Evolutionary conservation across 1,140 invertebrate genomes (phyloP).

Genomic region (Hestina assimilis): DNA sequence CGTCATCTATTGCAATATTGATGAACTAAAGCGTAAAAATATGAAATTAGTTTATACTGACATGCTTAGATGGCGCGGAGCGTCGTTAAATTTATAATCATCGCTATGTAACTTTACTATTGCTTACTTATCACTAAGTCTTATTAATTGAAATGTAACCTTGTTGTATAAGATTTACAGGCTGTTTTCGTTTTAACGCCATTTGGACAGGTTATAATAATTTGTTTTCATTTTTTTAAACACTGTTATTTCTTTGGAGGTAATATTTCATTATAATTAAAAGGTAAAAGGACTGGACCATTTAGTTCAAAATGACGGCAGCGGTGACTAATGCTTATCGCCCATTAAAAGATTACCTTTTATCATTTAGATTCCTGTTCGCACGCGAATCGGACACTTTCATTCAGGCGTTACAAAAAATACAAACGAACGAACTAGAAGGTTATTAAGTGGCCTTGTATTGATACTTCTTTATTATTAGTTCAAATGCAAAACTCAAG

Average conservation of each 20-base stretch:
- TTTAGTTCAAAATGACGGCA: constrained; percentile 11
- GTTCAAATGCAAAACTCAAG: neutral
- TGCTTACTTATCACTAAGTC: too few relatives aligned
- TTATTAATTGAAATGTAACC: too few relatives aligned
- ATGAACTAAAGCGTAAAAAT: neutral
- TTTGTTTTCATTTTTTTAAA: neutral
- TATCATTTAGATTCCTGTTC: constrained; percentile 26
- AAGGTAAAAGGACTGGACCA: too few relatives aligned
- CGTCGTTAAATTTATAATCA: too few relatives aligned
- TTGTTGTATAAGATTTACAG: too few relatives aligned
- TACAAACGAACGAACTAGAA: too few relatives aligned
- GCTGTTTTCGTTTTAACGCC: too few relatives aligned
- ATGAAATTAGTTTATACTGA: neutral
- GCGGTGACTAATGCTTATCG: constrained; percentile 15
- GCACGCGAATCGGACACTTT: constrained; percentile 15
- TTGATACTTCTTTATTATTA: neutral
- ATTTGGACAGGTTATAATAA: too few relatives aligned
- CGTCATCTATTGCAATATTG: neutral
- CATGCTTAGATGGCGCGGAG: constrained; percentile 1
- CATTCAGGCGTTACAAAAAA: constrained; percentile 1
- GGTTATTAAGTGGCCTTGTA: too few relatives aligned
- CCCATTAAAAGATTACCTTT: constrained; percentile 17
- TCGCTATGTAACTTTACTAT: too few relatives aligned
- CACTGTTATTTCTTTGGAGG: too few relatives aligned
- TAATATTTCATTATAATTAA: too few relatives aligned